A percentile compares a stretch with the other conserved stretches of the same genome.
Evolutionary conservation across 2,888 invertebrate species (phyloP).

Genomic region (Rutpela maculata): DNA sequence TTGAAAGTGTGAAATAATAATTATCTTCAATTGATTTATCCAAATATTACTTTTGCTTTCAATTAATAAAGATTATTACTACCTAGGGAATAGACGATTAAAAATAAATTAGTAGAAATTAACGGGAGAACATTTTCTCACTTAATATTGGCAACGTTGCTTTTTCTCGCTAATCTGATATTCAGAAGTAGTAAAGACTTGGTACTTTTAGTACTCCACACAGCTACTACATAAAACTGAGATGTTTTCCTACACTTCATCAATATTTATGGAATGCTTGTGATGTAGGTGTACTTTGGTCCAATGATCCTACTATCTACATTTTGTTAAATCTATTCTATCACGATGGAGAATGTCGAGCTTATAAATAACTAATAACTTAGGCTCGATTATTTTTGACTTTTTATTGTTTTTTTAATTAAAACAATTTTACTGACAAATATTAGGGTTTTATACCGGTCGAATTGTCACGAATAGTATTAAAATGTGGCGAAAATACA

Average conservation of each 20-base stretch:
- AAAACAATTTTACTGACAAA: too few relatives aligned
- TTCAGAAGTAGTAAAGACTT: constrained; percentile 35
- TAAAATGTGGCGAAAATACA: too few relatives aligned
- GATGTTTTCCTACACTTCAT: constrained; percentile 44
- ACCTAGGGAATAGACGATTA: neutral
- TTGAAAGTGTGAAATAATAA: neutral
- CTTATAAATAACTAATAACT: too few relatives aligned
- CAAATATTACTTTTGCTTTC: neutral
- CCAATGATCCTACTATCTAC: constrained; percentile 39
- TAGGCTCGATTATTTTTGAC: too few relatives aligned
- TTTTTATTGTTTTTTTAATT: too few relatives aligned
- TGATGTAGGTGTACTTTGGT: constrained; percentile 32
- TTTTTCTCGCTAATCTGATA: constrained; percentile 35
- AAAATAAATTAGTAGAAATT: neutral
- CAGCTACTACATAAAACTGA: constrained; percentile 41
- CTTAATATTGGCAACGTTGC: constrained; percentile 30
- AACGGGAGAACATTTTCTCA: neutral
- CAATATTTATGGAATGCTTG: constrained; percentile 47
- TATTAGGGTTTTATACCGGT: too few relatives aligned
- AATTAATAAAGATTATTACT: neutral
- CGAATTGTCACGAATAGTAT: too few relatives aligned
- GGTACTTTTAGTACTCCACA: constrained; percentile 32
- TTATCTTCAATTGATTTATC: neutral
- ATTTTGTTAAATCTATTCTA: too few relatives aligned
- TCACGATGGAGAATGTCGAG: too few relatives aligned